Evolutionary conservation across 2,113 vertebrate genomes (phyloP), one percentile per base, ranked within the genome.

Genomic region (Felis catus): DNA sequence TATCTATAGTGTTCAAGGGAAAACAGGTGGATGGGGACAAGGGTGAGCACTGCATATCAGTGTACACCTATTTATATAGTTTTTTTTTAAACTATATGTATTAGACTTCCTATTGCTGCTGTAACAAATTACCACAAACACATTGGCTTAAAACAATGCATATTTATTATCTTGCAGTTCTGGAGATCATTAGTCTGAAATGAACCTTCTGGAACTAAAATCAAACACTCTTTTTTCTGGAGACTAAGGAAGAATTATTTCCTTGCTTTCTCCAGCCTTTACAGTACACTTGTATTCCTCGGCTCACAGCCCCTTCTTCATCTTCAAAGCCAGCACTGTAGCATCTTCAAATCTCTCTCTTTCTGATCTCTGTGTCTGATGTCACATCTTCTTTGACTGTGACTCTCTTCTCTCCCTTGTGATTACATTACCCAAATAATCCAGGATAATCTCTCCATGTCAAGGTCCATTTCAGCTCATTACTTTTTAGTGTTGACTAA

Each of bases 171-270:
- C 39, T 85, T 61, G 73, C 18, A 78, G 33, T 76, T 82, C 76
- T 94, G 51, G 61, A 78, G 19, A 23, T 91, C 82, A 91, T 83
- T 70, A 93, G 39, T 80, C 73, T 90, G 14, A 97, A 80, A 74
- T 90, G 16, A n/a, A 4, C 74, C 53, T 63, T 82, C 55, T 31
- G 27, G 61, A 41, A n/a, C 39, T 87, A 91, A 94, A 82, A 82
- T 74, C 51, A 80, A 94, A 87, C 68, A 58, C 8, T 93, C 33
- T 79, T 36, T 87, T 84, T 91, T 63, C 29, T 73, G 27, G 33
- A 87, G 65, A 51, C 36, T 76, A 87, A 6, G 15, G 51, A 48
- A 53, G 29, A 82, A 63, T 94, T 19, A 58, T 68, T 89, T 70
- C 15, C 15, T 66, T 94, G 39, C 13, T 31, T 89, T 85, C 79